Conservation (phyloP, 2,888 invertebrate species). For the Hydriomena furcata region DNA sequence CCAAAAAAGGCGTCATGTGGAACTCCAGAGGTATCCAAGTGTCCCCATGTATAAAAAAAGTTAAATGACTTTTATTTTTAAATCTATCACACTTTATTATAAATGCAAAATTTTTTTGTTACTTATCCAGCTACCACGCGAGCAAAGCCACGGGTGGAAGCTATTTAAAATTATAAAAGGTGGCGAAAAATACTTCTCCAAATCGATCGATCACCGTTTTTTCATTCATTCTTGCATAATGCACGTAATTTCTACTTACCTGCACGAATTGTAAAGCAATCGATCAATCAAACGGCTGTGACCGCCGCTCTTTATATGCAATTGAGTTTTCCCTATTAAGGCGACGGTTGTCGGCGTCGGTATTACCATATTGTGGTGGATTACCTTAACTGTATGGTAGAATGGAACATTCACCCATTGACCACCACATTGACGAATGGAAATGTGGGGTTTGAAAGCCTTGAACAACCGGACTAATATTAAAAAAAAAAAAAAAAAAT, state of each 20-base stretch:
- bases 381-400: slow-evolving; percentile 14
- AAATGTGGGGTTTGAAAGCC: not conserved
- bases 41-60: no score
- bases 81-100: no score
- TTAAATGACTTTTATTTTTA: no score
- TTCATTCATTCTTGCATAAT: not conserved
- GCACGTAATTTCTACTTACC: not conserved
- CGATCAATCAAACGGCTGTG: slow-evolving; percentile 10
- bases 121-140: no score
- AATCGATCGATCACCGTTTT: slow-evolving; percentile 1
- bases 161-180: no score
- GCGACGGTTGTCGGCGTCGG: slow-evolving; percentile 10
- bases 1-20: no score
- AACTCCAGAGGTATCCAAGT: no score
- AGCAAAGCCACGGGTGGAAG: no score
- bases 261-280: not conserved
- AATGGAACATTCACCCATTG: no score
- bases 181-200: not conserved
- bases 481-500: no score
- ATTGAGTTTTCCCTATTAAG: slow-evolving; percentile 40
- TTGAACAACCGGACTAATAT: no score
- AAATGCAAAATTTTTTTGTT: no score
- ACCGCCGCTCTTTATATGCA: slow-evolving; percentile 42
- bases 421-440: slow-evolving; percentile 9
- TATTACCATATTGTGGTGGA: slow-evolving; percentile 32